Evolutionary conservation across 2,113 vertebrate genomes (phyloP).

Genomic region (Heterochromis multidens): DNA sequence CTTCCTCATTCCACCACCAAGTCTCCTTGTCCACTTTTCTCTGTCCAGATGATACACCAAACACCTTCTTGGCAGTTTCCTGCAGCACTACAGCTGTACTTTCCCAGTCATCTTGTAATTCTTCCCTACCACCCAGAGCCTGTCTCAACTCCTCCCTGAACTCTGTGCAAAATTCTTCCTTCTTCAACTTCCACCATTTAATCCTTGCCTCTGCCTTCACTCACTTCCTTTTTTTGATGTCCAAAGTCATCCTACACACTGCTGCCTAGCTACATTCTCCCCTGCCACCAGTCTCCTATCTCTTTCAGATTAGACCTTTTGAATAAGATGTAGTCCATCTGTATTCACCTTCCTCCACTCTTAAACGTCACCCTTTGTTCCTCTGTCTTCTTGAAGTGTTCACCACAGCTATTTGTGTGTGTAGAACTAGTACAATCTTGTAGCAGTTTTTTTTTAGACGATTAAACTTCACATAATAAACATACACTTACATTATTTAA

Average conservation of each 20-base stretch:
- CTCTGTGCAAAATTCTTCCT: too few species aligned
- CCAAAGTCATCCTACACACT: neutral
- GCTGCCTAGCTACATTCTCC: neutral
- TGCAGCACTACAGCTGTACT: too few species aligned
- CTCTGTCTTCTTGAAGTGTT: neutral
- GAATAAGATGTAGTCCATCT: neutral
- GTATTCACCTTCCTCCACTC: neutral
- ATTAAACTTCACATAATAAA: too few species aligned
- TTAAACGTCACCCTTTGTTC: neutral
- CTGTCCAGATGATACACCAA: too few species aligned
- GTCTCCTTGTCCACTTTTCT: too few species aligned
- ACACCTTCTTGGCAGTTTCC: too few species aligned
- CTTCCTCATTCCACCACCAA: too few species aligned
- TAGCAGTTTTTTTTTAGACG: neutral
- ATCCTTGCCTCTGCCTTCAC: neutral
- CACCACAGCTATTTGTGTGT: neutral
- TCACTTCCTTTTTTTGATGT: neutral
- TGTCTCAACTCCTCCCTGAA: too few species aligned
- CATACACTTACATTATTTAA: too few species aligned
- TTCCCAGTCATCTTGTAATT: too few species aligned
- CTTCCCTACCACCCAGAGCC: too few species aligned
- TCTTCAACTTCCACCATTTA: too few species aligned
- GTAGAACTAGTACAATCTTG: neutral
- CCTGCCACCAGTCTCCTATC: neutral
- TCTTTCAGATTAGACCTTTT: neutral